Base-by-base conservation (phyloP, 2,113 vertebrate genomes). In the Apeltes quadracus region DNA sequence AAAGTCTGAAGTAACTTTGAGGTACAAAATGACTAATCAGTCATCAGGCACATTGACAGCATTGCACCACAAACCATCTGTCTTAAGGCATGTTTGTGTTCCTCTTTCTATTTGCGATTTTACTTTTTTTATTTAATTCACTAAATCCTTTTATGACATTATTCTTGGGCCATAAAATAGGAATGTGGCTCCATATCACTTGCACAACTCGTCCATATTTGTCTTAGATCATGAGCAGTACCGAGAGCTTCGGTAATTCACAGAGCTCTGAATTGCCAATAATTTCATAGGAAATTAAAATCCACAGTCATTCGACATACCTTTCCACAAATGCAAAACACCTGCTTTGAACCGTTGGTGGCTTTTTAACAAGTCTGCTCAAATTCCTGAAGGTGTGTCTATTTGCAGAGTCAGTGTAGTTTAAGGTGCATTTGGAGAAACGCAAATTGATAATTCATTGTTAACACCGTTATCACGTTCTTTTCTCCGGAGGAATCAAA, bases 281-380 rank as follows among this genome's bases (percentile, higher is more conserved):
- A 39, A 54, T 83, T 76, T 55, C 25, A 65, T 34, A 54, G 25
- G 25, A 68, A 76, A 83, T 71, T 78, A 61, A 70, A 79, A 76
- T 57, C 61, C 48, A 29, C 29, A 29, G 29, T 29, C 29, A 29
- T 29, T 29, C 29, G n/a, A n/a, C n/a, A n/a, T n/a, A n/a, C n/a
- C n/a, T n/a, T n/a, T n/a, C n/a, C n/a, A n/a, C n/a, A 18, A 25
- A 8, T 11, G 8, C 3, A 64, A 69, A 69, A 61, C 39, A 41
- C 15, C n/a, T 27, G 7, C 25, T 32, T 12, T 7, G 14, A 34
- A 13, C 15, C 1, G 7, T 51, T 51, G 27, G n/a, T 48, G 20
- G 27, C 32, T 61, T 63, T 71, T n/a, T 46, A 67, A 8, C 59
- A 63, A 75, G 51, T 61, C 59, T 77, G 38, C 57, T 72, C 29